phyloP scores from a whole-genome alignment of 64 coral and sea anemone genomes.

The Montipora capricornis region DNA sequence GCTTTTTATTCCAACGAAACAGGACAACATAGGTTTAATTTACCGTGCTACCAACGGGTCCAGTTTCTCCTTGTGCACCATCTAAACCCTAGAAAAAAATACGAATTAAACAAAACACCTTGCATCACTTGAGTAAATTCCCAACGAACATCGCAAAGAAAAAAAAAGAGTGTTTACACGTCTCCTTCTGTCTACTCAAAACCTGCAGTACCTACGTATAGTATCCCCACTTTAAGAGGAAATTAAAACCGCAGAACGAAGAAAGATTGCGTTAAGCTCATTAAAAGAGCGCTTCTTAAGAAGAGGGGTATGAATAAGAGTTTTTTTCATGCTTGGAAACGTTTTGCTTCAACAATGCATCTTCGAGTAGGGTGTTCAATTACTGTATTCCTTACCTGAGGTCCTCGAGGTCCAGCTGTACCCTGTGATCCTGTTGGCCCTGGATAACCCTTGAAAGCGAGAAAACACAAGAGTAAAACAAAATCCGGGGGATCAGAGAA shows the following conservation, averaged over 20 bases:
- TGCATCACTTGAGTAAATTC: background rate
- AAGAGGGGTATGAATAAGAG: too few species aligned
- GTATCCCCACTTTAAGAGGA: too few species aligned
- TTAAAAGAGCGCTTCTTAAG: too few species aligned
- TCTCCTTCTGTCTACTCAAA: too few species aligned
- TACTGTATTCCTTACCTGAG: background rate
- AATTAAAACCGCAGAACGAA: too few species aligned
- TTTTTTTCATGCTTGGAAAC: too few species aligned
- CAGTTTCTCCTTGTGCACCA: slow-evolving; percentile 1
- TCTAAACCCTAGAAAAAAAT: background rate
- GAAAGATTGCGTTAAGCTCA: too few species aligned
- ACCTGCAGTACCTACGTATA: too few species aligned
- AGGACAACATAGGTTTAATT: background rate
- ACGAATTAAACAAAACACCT: background rate
- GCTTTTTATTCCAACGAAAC: background rate
- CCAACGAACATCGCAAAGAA: too few species aligned
- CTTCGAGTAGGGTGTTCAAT: too few species aligned
- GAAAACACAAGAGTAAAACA: background rate
- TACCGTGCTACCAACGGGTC: background rate
- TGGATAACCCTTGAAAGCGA: background rate
- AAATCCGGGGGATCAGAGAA: background rate
- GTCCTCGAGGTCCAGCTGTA: background rate
- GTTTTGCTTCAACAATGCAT: too few species aligned
- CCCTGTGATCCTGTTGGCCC: background rate
- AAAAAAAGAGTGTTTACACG: too few species aligned